A percentile compares a stretch with the other conserved stretches of the same genome.
These are phyloP conservation scores for Dryobates pubescens DNA, from an alignment of 2,797 vertebrate species.

Conservation along the genomic window DNA sequence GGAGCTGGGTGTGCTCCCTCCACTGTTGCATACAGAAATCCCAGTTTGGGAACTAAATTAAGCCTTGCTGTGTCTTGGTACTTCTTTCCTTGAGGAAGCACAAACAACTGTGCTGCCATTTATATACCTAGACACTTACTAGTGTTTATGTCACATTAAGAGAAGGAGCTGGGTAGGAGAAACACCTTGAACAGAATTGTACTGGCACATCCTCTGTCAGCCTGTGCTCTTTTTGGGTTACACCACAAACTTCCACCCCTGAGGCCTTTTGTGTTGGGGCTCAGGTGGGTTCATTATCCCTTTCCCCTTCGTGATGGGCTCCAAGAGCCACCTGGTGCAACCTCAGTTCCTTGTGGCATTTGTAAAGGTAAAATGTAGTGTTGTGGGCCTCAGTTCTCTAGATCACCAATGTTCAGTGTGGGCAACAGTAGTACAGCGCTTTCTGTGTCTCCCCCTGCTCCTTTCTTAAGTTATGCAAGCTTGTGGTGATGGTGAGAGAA, in stretches of 20 bases:
- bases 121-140: accelerated
- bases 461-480: no score
- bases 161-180: neutral
- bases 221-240: neutral
- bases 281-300: neutral
- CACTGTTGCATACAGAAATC: neutral
- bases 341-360: neutral
- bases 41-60: neutral
- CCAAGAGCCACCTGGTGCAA: neutral
- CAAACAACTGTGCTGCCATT: neutral
- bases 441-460: neutral
- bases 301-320: neutral
- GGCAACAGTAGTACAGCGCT: neutral
- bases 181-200: accelerated
- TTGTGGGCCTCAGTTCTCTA: neutral
- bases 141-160: accelerated
- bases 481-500: no score
- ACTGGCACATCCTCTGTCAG: accelerated
- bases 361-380: accelerated
- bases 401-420: accelerated
- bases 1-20: neutral
- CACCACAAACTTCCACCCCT: neutral
- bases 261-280: neutral
- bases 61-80: neutral
- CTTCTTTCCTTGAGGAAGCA: neutral